Evolutionary conservation across 2,888 invertebrate genomes (phyloP).

Genomic region (Melipona beecheii): DNA sequence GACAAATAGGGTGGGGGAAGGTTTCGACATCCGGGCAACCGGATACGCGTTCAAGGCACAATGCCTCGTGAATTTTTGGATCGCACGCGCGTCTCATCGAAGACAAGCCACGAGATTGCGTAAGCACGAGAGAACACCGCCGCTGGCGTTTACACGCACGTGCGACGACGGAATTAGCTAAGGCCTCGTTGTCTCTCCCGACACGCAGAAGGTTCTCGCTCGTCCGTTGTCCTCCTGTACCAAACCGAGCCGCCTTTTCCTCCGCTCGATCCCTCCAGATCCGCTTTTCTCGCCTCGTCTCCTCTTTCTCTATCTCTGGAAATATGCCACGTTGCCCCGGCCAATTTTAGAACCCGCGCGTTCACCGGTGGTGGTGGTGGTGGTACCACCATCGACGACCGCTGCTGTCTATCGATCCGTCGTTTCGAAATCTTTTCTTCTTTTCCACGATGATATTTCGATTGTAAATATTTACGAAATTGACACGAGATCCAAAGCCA

Average conservation of each 20-base stretch:
- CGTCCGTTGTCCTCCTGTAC: slow-evolving; percentile 32
- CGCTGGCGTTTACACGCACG: slow-evolving; percentile 72
- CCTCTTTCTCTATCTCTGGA: slow-evolving; percentile 33
- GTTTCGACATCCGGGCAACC: slow-evolving; percentile 22
- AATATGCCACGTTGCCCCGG: slow-evolving; percentile 54
- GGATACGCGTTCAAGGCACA: slow-evolving; percentile 35
- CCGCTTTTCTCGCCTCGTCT: slow-evolving; percentile 32
- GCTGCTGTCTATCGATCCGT: not conserved
- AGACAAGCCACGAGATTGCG: slow-evolving; percentile 60
- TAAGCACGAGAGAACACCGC: slow-evolving; percentile 68
- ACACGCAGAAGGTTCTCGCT: slow-evolving; percentile 3
- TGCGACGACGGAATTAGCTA: slow-evolving; percentile 79
- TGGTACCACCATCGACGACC: not conserved
- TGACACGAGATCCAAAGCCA: too few relatives aligned
- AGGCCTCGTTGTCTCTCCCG: slow-evolving; percentile 56
- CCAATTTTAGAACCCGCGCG: slow-evolving; percentile 65
- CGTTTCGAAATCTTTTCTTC: not conserved
- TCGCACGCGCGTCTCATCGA: slow-evolving; percentile 41
- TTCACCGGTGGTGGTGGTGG: too few relatives aligned
- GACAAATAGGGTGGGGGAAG: not conserved
- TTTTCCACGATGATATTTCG: too few relatives aligned
- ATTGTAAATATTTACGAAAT: too few relatives aligned
- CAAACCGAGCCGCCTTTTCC: slow-evolving; percentile 21
- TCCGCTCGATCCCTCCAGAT: not conserved
- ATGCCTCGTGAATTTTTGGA: slow-evolving; percentile 60